phyloP scores from a whole-genome alignment of 2,888 invertebrate genomes.

The Lacanobia wlatinum region DNA sequence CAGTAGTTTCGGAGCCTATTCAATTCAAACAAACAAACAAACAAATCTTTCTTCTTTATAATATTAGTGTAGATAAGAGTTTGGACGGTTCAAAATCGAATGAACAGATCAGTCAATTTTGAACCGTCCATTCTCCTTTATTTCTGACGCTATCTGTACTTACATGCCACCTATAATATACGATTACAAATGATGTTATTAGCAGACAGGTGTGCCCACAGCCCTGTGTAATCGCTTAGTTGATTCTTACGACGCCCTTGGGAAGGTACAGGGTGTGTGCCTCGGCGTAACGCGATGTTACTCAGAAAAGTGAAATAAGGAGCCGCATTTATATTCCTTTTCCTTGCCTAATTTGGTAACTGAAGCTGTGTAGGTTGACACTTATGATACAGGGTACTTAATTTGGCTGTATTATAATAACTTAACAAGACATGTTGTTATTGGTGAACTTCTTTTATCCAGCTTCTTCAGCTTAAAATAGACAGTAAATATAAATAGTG shows the following conservation, averaged over 20 bases:
- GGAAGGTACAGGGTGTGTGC: constrained; percentile 27
- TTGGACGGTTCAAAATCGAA: too few relatives aligned
- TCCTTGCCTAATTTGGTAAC: constrained; percentile 1
- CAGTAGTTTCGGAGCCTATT: too few relatives aligned
- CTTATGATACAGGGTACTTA: background rate
- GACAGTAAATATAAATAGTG: too few relatives aligned
- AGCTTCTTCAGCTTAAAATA: background rate
- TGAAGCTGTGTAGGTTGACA: background rate
- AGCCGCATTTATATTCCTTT: constrained; percentile 8
- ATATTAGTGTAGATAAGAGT: too few relatives aligned
- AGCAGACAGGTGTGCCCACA: constrained; percentile 43
- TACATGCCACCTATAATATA: constrained; percentile 6
- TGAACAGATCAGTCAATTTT: background rate
- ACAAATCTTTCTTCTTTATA: too few relatives aligned
- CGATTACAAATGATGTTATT: constrained; percentile 45
- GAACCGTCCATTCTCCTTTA: background rate
- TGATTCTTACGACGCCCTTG: constrained; percentile 49
- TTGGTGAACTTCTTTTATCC: background rate
- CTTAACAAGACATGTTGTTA: background rate
- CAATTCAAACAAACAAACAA: too few relatives aligned
- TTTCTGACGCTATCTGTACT: background rate
- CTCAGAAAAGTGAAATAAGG: constrained; percentile 20
- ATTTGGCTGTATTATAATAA: background rate
- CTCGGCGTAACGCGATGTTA: background rate
- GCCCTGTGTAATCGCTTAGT: constrained; percentile 46